Base-by-base conservation (phyloP, 2,113 vertebrate species). In the Taxidea taxus region DNA sequence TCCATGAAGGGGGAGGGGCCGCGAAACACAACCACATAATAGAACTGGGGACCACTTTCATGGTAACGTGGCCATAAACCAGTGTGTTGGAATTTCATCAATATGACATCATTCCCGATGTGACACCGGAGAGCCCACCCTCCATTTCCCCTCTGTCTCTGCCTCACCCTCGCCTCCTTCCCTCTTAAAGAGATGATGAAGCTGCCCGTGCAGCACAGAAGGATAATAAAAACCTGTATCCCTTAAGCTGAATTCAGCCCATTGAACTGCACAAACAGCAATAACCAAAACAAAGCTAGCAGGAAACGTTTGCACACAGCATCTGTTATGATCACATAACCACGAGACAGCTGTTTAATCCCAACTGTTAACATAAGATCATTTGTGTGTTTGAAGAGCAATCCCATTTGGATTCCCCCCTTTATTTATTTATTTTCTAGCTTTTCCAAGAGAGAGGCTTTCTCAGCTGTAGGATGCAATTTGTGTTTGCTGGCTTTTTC, bases 321-420 rank as follows among this genome's bases (percentile, higher is more conserved):
- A 99, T 99, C 99, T 99, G 99, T 98, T 99, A 99, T 98, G 99
- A 99, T 99, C 99, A 98, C 99, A 99, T 99, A 99, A 99, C 99
- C 99, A 98, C 98, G 98, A 99, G 99, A 99, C 99, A 99, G 99
- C 99, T 99, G 99, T 99, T 99, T 99, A 99, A 99, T 98, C 99
- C 99, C 99, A 99, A 99, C 99, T 99, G 99, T 99, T 99, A 99
- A 99, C 99, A 99, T 98, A 99, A 99, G 99, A 99, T 99, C 99
- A 99, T 99, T 99, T 99, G 99, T 99, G 98, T 99, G 99, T 99
- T 99, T 99, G 99, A 99, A 99, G 98, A 99, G 99, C 97, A 98
- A 98, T 99, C 99, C 99, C 99, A 99, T 99, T 99, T 99, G 99
- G 98, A 98, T 98, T 98, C 98, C 98, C 97, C 96, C 92, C 95